Base-by-base conservation (phyloP, 2,888 invertebrate species). In the Oxycera nigricornis region DNA sequence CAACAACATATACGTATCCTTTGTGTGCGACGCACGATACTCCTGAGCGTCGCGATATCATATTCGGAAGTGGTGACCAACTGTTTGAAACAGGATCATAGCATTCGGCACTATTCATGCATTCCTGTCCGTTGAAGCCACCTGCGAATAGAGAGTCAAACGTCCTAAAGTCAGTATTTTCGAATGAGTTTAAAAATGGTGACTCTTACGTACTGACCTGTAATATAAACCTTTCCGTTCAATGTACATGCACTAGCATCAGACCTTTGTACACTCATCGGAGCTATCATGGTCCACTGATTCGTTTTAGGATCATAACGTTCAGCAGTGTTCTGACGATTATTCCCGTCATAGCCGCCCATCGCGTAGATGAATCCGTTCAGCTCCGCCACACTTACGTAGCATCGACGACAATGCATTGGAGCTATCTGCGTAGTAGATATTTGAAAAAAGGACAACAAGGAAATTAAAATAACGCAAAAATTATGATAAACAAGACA, bases 91-190 rank as follows among this genome's bases (percentile, higher is more conserved):
- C 86, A 68, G 92, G 91, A 84, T 94, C 91, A 84, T 94, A 97
- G 76, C 90, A 89, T 83, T 97, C 97, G 0, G 92, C 95, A 0
- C 94, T 93, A 81, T 92, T 90, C 76, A 97, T 90, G 79, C 95
- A 94, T 81, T 95, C 94, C 81, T 93, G 93, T 0, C 97, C 97
- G 83, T 96, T 96, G 84, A 95, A 97, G 0, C 97, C 97, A 1
- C 97, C 96, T 72, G 91, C 91, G 78, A 93, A 62, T 28, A 14
- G 20, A 62, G 2, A 73, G 50, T 91, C 84, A 92, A 93, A 79
- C 93, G 24, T 6, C 4, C 20, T n/a, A n/a, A n/a, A n/a, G n/a
- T n/a, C n/a, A n/a, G n/a, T n/a, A n/a, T n/a, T n/a, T n/a, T 17
- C 24, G 2, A 24, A 57, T 20, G 57, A 57, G 2, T 20, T 9